Evolutionary conservation across 2,113 vertebrate species (phyloP).

Genomic region (Glaucidium brasilianum): DNA sequence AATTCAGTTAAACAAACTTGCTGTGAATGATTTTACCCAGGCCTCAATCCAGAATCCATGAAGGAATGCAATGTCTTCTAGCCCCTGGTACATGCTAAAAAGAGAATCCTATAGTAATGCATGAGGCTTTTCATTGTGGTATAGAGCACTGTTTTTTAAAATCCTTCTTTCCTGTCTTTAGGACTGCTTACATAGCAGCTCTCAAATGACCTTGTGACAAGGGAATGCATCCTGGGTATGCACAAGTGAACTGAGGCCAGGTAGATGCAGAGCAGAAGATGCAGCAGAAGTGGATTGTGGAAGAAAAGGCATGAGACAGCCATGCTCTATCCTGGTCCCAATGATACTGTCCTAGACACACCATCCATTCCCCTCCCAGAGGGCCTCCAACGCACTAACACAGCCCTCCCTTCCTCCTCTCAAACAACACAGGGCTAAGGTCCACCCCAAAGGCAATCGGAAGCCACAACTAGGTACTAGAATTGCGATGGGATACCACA

Average conservation of each 20-base stretch:
- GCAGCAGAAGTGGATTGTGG: neutral
- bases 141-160: neutral
- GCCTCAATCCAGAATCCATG: neutral
- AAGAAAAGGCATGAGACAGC: neutral
- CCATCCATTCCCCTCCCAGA: neutral
- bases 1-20: neutral
- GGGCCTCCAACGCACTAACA: neutral
- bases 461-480: neutral
- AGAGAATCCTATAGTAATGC: neutral
- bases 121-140: neutral
- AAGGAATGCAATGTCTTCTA: neutral
- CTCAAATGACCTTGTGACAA: neutral
- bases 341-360: accelerated
- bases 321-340: neutral
- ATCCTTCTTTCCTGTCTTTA: neutral
- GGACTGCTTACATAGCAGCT: neutral
- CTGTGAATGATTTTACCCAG: neutral
- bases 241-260: neutral
- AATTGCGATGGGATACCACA: neutral
- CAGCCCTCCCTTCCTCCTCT: neutral
- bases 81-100: neutral
- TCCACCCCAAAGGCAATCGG: neutral
- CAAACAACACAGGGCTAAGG: neutral
- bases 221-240: neutral
- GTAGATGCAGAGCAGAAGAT: neutral